Conservation (phyloP, 2,113 vertebrate genomes). For the Sisor rabdophorus region DNA sequence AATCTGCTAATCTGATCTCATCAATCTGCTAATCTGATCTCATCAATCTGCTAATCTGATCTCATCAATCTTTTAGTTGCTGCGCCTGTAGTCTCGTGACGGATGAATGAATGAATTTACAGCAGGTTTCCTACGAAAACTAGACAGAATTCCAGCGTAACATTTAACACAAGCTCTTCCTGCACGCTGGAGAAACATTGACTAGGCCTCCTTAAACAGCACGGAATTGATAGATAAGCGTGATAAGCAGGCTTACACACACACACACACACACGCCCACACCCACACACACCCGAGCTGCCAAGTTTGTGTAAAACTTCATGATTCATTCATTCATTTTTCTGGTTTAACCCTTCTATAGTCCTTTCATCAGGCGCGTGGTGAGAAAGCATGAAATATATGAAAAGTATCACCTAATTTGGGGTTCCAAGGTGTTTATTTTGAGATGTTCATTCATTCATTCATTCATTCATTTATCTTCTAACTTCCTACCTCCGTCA, state of each 20-base stretch:
- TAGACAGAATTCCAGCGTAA: conserved; percentile 23
- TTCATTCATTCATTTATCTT: too few species aligned
- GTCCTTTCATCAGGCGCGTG: too few species aligned
- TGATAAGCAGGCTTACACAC: neutral
- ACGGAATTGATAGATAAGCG: neutral
- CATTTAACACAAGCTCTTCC: conserved; percentile 31
- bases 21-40: too few species aligned
- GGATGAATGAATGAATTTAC: neutral
- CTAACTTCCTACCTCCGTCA: too few species aligned
- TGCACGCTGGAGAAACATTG: conserved; percentile 19
- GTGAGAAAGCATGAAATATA: too few species aligned
- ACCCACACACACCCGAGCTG: neutral
- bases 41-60: too few species aligned
- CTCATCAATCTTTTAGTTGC: too few species aligned
- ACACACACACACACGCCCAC: conserved; percentile 1
- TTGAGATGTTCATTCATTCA: too few species aligned
- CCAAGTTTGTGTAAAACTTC: neutral
- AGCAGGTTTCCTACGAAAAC: neutral
- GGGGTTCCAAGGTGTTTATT: too few species aligned
- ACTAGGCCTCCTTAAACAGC: neutral
- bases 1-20: too few species aligned
- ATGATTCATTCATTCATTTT: conserved; percentile 7
- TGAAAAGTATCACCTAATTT: too few species aligned
- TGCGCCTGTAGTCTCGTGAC: neutral
- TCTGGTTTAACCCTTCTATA: neutral